Conservation (phyloP, 2,797 vertebrate species). For the Micropoecilia bifurca region DNA sequence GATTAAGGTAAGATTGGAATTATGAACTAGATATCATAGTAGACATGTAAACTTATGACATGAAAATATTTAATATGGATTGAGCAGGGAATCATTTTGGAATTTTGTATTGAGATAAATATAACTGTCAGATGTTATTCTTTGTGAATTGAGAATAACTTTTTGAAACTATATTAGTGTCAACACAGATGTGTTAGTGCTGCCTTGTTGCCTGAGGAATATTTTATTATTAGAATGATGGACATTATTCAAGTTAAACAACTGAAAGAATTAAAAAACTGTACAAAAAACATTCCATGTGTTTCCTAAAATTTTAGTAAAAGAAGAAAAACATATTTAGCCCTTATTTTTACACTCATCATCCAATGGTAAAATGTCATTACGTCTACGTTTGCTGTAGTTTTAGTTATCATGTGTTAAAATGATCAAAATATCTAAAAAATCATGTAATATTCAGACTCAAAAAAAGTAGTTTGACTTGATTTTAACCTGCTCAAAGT, state of each 20-base stretch:
- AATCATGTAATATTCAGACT: neutral
- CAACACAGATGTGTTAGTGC: constrained; percentile 7
- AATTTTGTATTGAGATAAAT: constrained; percentile 13
- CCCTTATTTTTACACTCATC: neutral
- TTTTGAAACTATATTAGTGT: constrained; percentile 10
- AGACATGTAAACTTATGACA: constrained; percentile 1
- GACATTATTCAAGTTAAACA: constrained; percentile 9
- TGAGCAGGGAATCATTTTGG: neutral
- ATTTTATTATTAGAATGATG: constrained; percentile 11
- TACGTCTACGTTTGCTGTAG: neutral
- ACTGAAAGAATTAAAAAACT: neutral
- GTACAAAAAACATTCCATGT: neutral
- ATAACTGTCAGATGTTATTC: neutral
- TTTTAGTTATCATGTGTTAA: neutral
- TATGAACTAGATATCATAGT: constrained; percentile 2
- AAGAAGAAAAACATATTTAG: neutral
- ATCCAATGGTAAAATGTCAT: neutral
- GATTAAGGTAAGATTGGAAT: neutral
- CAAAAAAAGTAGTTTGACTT: neutral
- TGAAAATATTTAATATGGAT: neutral
- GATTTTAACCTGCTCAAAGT: neutral
- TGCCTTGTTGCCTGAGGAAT: neutral
- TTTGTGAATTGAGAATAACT: neutral
- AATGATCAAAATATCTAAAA: neutral
- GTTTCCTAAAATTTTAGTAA: neutral